A percentile compares a stretch with the other conserved stretches of the same genome.
Evolutionary conservation across 2,797 vertebrate genomes (phyloP).

Genomic region (Parauchenoglanis punctatus): DNA sequence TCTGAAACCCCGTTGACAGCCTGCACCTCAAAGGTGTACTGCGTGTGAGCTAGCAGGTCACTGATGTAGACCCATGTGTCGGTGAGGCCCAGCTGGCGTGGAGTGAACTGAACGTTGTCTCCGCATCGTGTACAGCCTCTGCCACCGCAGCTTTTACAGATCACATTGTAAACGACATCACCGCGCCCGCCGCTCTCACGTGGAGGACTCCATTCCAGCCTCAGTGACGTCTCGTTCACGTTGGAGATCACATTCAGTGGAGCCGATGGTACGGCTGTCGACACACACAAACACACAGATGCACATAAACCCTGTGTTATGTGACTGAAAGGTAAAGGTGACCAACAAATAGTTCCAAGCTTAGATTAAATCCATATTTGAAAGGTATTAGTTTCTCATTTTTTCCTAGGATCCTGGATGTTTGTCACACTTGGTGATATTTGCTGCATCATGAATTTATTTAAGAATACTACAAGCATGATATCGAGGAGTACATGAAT

Average conservation of each 20-base stretch:
- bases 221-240: constrained; percentile 94
- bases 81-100: constrained; percentile 91
- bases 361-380: neutral
- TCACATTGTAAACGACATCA: constrained; percentile 95
- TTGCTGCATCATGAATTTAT: neutral
- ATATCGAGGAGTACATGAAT: neutral
- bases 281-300: constrained; percentile 49
- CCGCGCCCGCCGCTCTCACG: constrained; percentile 89
- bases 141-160: constrained; percentile 94
- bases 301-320: neutral
- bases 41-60: constrained; percentile 93
- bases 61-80: constrained; percentile 91
- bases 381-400: neutral
- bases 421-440: neutral
- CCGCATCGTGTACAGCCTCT: constrained; percentile 93
- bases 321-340: neutral
- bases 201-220: constrained; percentile 89
- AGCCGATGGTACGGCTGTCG: constrained; percentile 88
- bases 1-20: constrained; percentile 95
- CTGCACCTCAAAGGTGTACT: constrained; percentile 98
- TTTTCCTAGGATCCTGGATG: neutral
- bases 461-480: neutral
- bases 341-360: neutral
- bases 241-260: constrained; percentile 92
- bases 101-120: constrained; percentile 93